phyloP scores from a whole-genome alignment of 2,888 invertebrate genomes.

The Pseudolycoriella hygida region DNA sequence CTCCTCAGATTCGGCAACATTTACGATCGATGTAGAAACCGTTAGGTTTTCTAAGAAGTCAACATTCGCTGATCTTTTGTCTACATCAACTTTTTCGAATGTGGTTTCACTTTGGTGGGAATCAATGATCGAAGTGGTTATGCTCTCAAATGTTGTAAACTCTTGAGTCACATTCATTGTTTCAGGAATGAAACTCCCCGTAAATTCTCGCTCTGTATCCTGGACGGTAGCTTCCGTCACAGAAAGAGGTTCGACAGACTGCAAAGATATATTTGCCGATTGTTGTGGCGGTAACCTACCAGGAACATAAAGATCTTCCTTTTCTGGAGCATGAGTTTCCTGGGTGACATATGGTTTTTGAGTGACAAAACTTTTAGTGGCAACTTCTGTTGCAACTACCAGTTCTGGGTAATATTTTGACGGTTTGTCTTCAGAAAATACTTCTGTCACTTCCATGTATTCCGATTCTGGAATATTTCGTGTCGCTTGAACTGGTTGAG shows the following conservation, averaged over 20 bases:
- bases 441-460: constrained; percentile 46
- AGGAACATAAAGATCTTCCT: constrained; percentile 42
- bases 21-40: constrained; percentile 37
- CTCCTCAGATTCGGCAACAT: constrained; percentile 40
- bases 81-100: constrained; percentile 12
- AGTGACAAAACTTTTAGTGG: constrained; percentile 42
- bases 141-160: constrained; percentile 33
- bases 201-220: constrained; percentile 7
- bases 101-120: constrained; percentile 28
- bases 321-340: constrained; percentile 47
- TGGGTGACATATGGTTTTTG: constrained; percentile 47
- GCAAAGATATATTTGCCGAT: constrained; percentile 39
- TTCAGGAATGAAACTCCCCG: neutral
- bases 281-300: constrained; percentile 41
- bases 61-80: constrained; percentile 37
- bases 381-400: constrained; percentile 62
- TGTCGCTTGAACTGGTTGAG: constrained; percentile 36
- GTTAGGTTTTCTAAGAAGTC: constrained; percentile 43
- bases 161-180: constrained; percentile 22
- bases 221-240: constrained; percentile 13
- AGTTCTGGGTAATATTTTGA: constrained; percentile 63
- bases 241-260: constrained; percentile 27
- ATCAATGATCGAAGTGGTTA: constrained; percentile 43
- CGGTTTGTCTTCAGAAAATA: constrained; percentile 49
- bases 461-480: constrained; percentile 43